Conservation (phyloP, 2,888 invertebrate genomes). For the Eristalinus aeneus region DNA sequence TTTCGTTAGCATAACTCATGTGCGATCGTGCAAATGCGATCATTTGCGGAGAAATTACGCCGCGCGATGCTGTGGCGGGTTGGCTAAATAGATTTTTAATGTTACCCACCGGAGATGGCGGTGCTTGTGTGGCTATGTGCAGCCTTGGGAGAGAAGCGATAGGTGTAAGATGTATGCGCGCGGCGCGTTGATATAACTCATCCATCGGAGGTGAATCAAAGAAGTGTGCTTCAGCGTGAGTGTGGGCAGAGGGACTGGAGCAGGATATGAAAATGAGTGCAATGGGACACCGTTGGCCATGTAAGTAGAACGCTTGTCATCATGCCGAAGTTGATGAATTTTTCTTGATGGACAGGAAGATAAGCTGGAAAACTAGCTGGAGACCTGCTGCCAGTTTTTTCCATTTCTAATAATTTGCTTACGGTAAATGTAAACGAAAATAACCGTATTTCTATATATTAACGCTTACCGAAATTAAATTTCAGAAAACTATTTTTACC, state of each 20-base stretch:
- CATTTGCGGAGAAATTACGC: constrained; percentile 60
- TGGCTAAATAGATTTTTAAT: constrained; percentile 66
- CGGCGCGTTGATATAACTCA: neutral
- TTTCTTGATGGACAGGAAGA: neutral
- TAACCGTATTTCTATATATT: too few species aligned
- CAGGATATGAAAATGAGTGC: neutral
- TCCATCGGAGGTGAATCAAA: neutral
- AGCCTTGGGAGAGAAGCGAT: neutral
- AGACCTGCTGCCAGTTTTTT: too few species aligned
- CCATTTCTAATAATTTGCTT: too few species aligned
- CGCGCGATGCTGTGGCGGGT: constrained; percentile 28
- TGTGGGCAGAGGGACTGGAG: neutral
- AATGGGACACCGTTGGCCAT: neutral
- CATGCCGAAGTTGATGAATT: neutral
- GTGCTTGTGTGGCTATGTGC: constrained; percentile 32
- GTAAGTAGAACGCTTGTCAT: neutral
- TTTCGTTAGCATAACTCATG: constrained; percentile 66
- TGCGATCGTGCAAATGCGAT: constrained; percentile 70
- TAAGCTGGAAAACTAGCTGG: too few species aligned
- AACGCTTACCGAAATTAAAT: too few species aligned
- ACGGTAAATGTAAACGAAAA: too few species aligned
- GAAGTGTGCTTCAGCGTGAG: neutral
- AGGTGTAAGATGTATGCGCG: neutral
- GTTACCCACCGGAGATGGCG: constrained; percentile 33
- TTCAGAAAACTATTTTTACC: too few species aligned